phyloP scores from a whole-genome alignment of 2,113 vertebrate species.

The Phyllopteryx taeniolatus region DNA sequence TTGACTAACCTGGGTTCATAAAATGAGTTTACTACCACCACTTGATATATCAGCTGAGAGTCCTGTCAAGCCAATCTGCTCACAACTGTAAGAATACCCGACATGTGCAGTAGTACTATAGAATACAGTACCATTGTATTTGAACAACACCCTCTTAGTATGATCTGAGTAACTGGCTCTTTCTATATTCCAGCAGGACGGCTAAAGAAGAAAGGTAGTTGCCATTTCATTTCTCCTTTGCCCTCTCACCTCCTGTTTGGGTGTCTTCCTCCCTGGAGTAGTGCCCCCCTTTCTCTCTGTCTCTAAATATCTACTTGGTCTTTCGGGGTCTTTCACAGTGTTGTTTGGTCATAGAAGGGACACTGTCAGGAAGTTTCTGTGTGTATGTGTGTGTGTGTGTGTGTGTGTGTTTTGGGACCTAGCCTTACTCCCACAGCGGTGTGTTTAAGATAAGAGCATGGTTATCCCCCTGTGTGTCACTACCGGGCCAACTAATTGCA shows the following conservation, averaged over 20 bases:
- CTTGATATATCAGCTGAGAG: not conserved
- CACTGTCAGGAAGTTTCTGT: constrained; percentile 14
- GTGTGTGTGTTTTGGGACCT: constrained; percentile 25
- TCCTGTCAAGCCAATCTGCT: too few relatives aligned
- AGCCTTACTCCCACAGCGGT: constrained; percentile 55
- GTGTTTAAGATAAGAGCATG: constrained; percentile 53
- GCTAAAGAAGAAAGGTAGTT: constrained; percentile 78
- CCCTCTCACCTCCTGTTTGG: constrained; percentile 51
- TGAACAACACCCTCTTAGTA: constrained; percentile 24
- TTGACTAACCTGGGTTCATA: not conserved
- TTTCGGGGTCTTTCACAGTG: constrained; percentile 36
- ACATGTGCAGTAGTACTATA: not conserved
- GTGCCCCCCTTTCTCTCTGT: constrained; percentile 24
- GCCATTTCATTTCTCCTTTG: constrained; percentile 47
- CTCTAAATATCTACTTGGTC: constrained; percentile 31
- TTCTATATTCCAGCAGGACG: constrained; percentile 79
- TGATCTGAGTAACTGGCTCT: constrained; percentile 63
- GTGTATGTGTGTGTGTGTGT: constrained; percentile 29
- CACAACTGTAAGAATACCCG: not conserved
- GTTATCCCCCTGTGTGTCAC: constrained; percentile 49
- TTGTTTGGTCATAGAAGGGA: constrained; percentile 39
- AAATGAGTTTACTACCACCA: not conserved
- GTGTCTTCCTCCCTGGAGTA: constrained; percentile 36
- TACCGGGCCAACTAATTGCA: constrained; percentile 45
- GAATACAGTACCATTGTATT: not conserved